phyloP scores from a whole-genome alignment of 2,113 vertebrate species.

The Scortum barcoo region DNA sequence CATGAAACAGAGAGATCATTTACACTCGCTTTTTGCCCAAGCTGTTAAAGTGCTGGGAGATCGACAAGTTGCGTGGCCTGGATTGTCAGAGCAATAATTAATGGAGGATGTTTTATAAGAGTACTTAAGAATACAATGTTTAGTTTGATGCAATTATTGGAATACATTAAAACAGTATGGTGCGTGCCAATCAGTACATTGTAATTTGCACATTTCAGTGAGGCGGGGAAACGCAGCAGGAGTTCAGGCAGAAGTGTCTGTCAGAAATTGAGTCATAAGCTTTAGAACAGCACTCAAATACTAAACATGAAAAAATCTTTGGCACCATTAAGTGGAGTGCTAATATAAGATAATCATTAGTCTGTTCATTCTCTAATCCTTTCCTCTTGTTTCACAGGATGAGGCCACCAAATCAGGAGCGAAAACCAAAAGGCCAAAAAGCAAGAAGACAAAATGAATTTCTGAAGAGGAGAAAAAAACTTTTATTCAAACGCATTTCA shows the following conservation, averaged over 20 bases:
- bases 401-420: conserved; percentile 77
- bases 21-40: background rate
- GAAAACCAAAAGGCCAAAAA: conserved; percentile 81
- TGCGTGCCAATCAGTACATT: conserved; percentile 62
- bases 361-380: conserved; percentile 35
- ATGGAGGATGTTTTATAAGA: conserved; percentile 23
- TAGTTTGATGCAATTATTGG: conserved; percentile 59
- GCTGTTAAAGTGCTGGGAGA: background rate
- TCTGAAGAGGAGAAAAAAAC: background rate
- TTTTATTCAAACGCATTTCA: background rate
- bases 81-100: conserved; percentile 33
- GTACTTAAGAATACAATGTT: conserved; percentile 48
- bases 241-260: conserved; percentile 38
- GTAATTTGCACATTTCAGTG: conserved; percentile 58
- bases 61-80: conserved; percentile 8
- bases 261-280: conserved; percentile 28
- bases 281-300: conserved; percentile 43
- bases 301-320: conserved; percentile 39
- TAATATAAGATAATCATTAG: conserved; percentile 55
- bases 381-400: conserved; percentile 76
- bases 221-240: conserved; percentile 45
- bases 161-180: conserved; percentile 64
- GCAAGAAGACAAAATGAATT: conserved; percentile 84
- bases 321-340: conserved; percentile 31
- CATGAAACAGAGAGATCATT: background rate